Evolutionary conservation across 1,140 invertebrate species (phyloP).

Genomic region (Drosophila insularis): DNA sequence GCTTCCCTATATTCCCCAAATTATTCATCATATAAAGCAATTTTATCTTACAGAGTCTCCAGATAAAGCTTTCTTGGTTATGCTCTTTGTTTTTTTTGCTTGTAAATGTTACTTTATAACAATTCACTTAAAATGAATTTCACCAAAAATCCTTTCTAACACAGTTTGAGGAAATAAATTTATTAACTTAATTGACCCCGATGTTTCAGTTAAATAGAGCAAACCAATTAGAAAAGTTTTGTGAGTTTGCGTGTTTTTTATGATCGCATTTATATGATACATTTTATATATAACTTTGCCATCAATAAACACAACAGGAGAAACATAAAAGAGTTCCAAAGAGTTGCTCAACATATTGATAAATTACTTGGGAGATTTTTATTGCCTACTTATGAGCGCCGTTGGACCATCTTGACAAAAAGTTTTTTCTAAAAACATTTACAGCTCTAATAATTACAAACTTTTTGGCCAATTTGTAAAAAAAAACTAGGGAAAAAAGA

Average conservation of each 20-base stretch:
- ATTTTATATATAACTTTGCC: not conserved
- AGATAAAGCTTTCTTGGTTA: too few relatives aligned
- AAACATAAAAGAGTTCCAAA: slow-evolving; percentile 29
- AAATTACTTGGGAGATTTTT: slow-evolving; percentile 1
- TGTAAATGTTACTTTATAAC: too few relatives aligned
- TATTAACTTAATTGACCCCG: not conserved
- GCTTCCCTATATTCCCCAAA: too few relatives aligned
- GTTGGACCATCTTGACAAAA: slow-evolving; percentile 13
- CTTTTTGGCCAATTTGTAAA: slow-evolving; percentile 33
- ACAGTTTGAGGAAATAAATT: not conserved
- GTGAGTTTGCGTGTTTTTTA: not conserved
- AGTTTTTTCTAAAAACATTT: slow-evolving; percentile 47
- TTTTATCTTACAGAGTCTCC: too few relatives aligned
- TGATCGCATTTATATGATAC: not conserved
- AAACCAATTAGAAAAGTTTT: not conserved
- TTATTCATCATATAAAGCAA: too few relatives aligned
- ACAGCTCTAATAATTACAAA: slow-evolving; percentile 56
- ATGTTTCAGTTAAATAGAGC: not conserved
- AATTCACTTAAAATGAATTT: not conserved
- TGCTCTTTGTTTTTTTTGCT: too few relatives aligned
- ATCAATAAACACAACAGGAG: not conserved
- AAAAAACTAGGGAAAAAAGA: slow-evolving; percentile 15
- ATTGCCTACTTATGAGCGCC: slow-evolving; percentile 11
- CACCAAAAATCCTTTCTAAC: too few relatives aligned
- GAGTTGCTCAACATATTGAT: slow-evolving; percentile 15